Evolutionary conservation across 2,797 vertebrate genomes (phyloP), one percentile per base, ranked within the genome.

Genomic region (Vespertilio murinus): DNA sequence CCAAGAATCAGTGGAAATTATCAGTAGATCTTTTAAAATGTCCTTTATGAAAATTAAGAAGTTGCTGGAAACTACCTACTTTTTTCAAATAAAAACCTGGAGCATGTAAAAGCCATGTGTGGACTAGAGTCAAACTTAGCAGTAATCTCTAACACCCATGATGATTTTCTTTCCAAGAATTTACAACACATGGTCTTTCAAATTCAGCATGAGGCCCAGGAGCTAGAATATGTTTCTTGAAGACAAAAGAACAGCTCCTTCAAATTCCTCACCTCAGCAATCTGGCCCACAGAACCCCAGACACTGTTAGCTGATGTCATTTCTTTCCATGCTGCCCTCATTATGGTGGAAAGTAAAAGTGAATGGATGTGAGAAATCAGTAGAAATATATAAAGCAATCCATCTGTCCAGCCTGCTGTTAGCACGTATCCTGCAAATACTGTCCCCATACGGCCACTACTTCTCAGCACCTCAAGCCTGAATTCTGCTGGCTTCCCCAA

Each of bases 311-410:
- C 9, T 42, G 87, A 23, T 45, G 90, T 95, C 42, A 78, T 33
- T 89, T 89, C 80, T 86, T 88, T 90, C 95, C 88, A 92, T 90
- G 87, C 8, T 94, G 38, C 82, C 56, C 35, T 38, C 64, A 47
- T 64, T 96, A 92, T 94, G 95, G 59, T 54, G 94, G 79, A 52
- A 94, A 96, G 94, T 75, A 95, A 96, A 94, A 89, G 56, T 90
- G 81, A 96, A 96, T 52, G 86, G 74, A 88, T 30, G 0, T 81
- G 74, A 96, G 70, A 67, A 47, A 96, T 94, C 84, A n/a, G 28
- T 38, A 69, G 65, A 97, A 97, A 95, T 73, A 82, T 4, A 33
- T 77, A 95, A 96, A 95, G 83, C 30, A 80, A 95, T 94, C 93
- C 65, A 97, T 70, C 89, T 96, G 92, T 42, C 42, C 88, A 59